phyloP scores from a whole-genome alignment of 2,888 invertebrate species.

The Agyllia agylla region DNA sequence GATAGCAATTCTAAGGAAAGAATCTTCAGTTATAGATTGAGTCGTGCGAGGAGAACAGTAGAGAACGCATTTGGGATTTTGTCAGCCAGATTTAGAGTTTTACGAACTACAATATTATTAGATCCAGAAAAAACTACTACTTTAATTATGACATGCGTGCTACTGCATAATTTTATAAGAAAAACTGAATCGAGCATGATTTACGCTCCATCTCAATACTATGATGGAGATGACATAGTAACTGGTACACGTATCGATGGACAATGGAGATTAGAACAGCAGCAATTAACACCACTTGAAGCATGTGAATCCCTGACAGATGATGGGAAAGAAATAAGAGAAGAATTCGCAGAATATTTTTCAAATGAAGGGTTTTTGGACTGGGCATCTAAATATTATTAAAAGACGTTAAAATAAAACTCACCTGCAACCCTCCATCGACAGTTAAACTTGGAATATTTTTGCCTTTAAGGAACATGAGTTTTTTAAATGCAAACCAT shows the following conservation, averaged over 20 bases:
- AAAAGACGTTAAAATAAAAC: slow-evolving; percentile 46
- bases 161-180: slow-evolving; percentile 72
- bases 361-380: slow-evolving; percentile 69
- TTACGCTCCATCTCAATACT: slow-evolving; percentile 72
- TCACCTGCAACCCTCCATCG: slow-evolving; percentile 47
- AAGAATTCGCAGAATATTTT: slow-evolving; percentile 76
- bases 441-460: slow-evolving; percentile 67
- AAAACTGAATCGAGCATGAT: slow-evolving; percentile 27
- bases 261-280: slow-evolving; percentile 73
- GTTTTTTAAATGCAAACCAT: slow-evolving; percentile 76
- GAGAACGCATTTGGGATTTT: slow-evolving; percentile 71
- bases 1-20: slow-evolving; percentile 69
- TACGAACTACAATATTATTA: slow-evolving; percentile 72
- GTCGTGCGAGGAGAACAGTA: slow-evolving; percentile 72
- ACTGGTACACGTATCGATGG: slow-evolving; percentile 71
- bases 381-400: slow-evolving; percentile 66
- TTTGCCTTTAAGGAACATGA: slow-evolving; percentile 70
- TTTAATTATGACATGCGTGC: slow-evolving; percentile 76
- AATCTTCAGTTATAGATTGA: slow-evolving; percentile 73
- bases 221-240: slow-evolving; percentile 61
- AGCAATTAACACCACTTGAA: slow-evolving; percentile 76
- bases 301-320: slow-evolving; percentile 71
- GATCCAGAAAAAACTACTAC: slow-evolving; percentile 62
- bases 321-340: slow-evolving; percentile 77
- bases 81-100: slow-evolving; percentile 48